Conservation (phyloP, 2,888 invertebrate genomes). For the Caenorhabditis uteleia region DNA sequence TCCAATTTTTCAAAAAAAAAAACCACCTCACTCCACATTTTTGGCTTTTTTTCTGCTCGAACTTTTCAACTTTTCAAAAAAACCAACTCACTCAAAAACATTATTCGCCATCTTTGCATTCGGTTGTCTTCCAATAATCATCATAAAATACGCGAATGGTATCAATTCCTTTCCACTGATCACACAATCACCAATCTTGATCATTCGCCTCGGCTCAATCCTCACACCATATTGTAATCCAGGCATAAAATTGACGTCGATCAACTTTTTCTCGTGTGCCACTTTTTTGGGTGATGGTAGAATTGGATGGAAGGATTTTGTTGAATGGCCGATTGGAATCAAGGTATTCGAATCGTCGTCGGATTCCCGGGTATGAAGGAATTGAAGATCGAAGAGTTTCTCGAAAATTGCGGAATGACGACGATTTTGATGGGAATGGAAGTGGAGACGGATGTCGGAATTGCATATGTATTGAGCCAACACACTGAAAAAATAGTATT, state of each 20-base stretch:
- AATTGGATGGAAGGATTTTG: slow-evolving; percentile 30
- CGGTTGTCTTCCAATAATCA: slow-evolving; percentile 22
- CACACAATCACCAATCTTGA: too few species aligned
- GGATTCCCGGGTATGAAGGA: slow-evolving; percentile 1
- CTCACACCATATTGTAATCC: slow-evolving; percentile 26
- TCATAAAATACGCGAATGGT: slow-evolving; percentile 18
- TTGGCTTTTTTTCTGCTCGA: too few species aligned
- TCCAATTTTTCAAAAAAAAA: too few species aligned
- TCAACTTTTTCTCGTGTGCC: slow-evolving; percentile 40
- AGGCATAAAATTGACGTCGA: slow-evolving; percentile 14
- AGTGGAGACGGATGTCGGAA: slow-evolving; percentile 12
- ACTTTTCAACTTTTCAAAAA: too few species aligned
- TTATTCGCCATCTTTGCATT: slow-evolving; percentile 15
- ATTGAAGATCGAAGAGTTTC: slow-evolving; percentile 20
- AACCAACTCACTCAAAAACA: slow-evolving; percentile 5
- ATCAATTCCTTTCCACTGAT: slow-evolving; percentile 11
- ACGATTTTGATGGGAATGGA: slow-evolving; percentile 37
- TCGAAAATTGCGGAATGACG: slow-evolving; percentile 30
- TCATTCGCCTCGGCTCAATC: slow-evolving; percentile 7
- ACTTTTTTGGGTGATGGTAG: slow-evolving; percentile 21
- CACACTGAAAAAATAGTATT: slow-evolving; percentile 13
- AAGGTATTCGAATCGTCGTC: too few species aligned
- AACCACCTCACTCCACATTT: too few species aligned
- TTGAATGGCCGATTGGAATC: slow-evolving; percentile 10
- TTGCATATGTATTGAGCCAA: slow-evolving; percentile 27